phyloP scores from a whole-genome alignment of 2,797 vertebrate species.

The Anabas testudineus region DNA sequence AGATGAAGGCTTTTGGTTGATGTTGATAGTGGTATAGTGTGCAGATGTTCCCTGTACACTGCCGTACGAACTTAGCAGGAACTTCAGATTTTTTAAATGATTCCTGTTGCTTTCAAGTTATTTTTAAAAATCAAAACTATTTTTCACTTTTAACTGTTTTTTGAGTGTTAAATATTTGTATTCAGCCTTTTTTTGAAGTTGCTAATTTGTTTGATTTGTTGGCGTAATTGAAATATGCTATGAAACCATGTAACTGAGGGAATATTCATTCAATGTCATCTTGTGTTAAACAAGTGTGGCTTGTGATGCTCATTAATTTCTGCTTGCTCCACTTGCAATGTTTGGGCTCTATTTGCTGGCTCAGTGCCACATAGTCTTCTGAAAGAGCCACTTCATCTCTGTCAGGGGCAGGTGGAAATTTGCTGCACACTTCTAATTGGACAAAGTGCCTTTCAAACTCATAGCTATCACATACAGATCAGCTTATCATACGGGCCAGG shows the following conservation, averaged over 20 bases:
- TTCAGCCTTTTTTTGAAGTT: conserved; percentile 10
- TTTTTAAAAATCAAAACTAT: conserved; percentile 14
- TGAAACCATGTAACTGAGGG: conserved; percentile 74
- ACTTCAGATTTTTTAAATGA: conserved; percentile 20
- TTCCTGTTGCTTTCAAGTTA: conserved; percentile 53
- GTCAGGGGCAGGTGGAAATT: conserved; percentile 93
- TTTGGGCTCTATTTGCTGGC: conserved; percentile 90
- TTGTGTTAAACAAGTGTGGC: conserved; percentile 89
- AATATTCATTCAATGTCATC: conserved; percentile 88
- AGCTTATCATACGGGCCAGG: conserved; percentile 81
- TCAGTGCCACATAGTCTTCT: conserved; percentile 86
- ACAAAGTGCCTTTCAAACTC: conserved; percentile 94
- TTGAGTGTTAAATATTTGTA: neutral
- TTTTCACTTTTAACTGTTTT: conserved; percentile 4
- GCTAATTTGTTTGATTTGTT: conserved; percentile 29
- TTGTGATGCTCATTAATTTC: conserved; percentile 95
- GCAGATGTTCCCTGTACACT: conserved; percentile 46
- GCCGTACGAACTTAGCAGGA: conserved; percentile 34
- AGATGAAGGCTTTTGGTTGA: conserved; percentile 74
- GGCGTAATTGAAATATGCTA: conserved; percentile 59
- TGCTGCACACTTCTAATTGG: conserved; percentile 93
- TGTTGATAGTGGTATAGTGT: conserved; percentile 64
- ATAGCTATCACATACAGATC: conserved; percentile 85
- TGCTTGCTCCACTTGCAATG: conserved; percentile 86
- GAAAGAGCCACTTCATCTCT: conserved; percentile 94